Evolutionary conservation across 2,888 invertebrate genomes (phyloP), one percentile per base, ranked within the genome.

Genomic region (Melanotus villosus): DNA sequence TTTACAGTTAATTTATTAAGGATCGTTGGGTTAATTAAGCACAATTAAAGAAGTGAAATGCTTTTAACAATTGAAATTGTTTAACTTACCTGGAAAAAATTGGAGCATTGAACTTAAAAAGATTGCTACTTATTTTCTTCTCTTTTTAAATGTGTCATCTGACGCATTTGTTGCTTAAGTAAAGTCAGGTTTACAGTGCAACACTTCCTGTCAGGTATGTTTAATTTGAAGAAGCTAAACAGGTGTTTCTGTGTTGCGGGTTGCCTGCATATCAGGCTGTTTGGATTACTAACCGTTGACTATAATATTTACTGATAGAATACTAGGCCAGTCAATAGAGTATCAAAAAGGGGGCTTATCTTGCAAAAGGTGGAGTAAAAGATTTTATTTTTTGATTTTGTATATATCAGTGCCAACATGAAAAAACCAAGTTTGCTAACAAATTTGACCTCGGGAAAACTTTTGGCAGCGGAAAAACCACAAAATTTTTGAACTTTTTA

Each of bases 121-220:
- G 26, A 47, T 36, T 65, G 30, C 10, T n/a, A 36, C 16, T 30
- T 23, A 16, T 68, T 59, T 41, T 50, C 16, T 68, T 57, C 30
- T 57, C 19, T 63, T 57, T 67, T 66, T 52, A 68, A 68, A 56
- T 68, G 65, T 60, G 56, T 60, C 62, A 69, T 60, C 60, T 60
- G 60, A 69, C 69, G 65, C 65, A 65, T 47, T 38, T 60, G 50
- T 21, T n/a, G 45, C 65, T 69, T 62, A 68, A 59, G 62, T 16
- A 62, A 65, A 69, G 69, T 56, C 69, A 60, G 65, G 36, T 69
- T 69, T 60, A 69, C 69, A 69, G 62, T 45, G 34, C 12, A 58
- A 12, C 32, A 43, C 58, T 52, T 50, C 36, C 52, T 64, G 32
- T 19, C 43, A 64, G 64, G 38, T 68, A 54, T 43, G 10, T 36